Evolutionary conservation across 2,113 vertebrate genomes (phyloP).

Genomic region (Podarcis raffonei): DNA sequence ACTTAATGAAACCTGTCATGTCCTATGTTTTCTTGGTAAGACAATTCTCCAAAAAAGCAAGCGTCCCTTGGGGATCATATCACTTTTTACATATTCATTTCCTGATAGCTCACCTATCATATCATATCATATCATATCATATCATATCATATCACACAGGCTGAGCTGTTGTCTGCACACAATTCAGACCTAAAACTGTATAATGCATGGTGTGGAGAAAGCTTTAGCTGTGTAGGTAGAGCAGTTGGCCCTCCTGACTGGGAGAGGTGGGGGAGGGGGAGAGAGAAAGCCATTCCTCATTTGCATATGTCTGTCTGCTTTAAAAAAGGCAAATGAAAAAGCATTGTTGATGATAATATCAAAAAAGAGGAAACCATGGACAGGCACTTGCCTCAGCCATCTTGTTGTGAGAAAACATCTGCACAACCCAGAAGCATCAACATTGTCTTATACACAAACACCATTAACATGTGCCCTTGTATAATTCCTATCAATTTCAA

Average conservation of each 20-base stretch:
- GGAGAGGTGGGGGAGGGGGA: background rate
- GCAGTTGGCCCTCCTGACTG: background rate
- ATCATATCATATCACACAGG: constrained; percentile 37
- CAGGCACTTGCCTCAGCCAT: background rate
- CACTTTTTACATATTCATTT: constrained; percentile 41
- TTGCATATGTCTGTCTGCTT: background rate
- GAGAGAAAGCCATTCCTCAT: background rate
- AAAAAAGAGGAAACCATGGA: background rate
- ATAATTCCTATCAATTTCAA: background rate
- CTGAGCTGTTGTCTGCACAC: background rate
- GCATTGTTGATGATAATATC: background rate
- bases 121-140: constrained; percentile 54
- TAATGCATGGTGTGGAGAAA: background rate
- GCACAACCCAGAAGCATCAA: background rate
- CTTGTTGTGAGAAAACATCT: background rate
- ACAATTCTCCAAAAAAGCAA: constrained; percentile 46
- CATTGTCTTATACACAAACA: background rate
- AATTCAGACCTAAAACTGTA: background rate
- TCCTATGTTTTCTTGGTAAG: constrained; percentile 40
- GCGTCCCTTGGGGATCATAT: constrained; percentile 21
- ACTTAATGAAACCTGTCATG: constrained; percentile 16
- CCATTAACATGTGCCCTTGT: background rate
- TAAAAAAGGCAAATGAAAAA: background rate
- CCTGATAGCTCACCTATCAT: constrained; percentile 25
- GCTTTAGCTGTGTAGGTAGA: background rate